phyloP scores from a whole-genome alignment of 2,888 invertebrate genomes.

The Amblyteles armatorius region DNA sequence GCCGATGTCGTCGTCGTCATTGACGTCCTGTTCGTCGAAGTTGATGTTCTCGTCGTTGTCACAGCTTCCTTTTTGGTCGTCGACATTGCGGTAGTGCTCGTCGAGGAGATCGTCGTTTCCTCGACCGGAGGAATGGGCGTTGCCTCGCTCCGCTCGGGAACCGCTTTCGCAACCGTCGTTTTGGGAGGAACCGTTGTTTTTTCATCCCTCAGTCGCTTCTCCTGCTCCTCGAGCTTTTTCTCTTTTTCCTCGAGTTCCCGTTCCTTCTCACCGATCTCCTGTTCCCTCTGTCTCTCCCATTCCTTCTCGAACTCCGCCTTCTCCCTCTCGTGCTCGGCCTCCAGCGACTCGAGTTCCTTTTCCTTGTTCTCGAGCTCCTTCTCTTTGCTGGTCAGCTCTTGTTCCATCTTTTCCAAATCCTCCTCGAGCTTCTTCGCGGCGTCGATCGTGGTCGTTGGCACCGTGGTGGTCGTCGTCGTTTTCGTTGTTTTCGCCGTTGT shows the following conservation, averaged over 20 bases:
- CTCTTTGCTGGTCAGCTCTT: conserved; percentile 59
- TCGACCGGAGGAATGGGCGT: conserved; percentile 62
- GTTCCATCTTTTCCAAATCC: conserved; percentile 41
- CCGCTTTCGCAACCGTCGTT: conserved; percentile 25
- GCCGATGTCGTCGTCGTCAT: conserved; percentile 6
- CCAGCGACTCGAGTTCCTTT: conserved; percentile 48
- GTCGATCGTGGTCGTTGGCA: conserved; percentile 44
- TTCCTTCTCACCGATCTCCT: conserved; percentile 50
- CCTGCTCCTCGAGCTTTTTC: conserved; percentile 34
- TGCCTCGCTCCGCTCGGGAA: not conserved
- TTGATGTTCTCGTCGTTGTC: not conserved
- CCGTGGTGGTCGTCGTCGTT: conserved; percentile 13
- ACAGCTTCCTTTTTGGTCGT: not conserved
- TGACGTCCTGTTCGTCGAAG: not conserved
- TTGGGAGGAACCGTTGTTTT: not conserved
- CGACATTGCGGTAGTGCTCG: not conserved
- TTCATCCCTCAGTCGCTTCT: conserved; percentile 26
- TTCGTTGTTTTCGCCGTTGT: conserved; percentile 13
- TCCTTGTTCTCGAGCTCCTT: conserved; percentile 65
- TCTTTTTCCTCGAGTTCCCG: conserved; percentile 53
- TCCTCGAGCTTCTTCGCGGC: conserved; percentile 55
- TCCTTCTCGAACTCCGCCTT: conserved; percentile 61
- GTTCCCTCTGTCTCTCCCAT: conserved; percentile 30
- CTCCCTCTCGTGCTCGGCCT: conserved; percentile 62
- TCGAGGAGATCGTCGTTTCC: conserved; percentile 38